A percentile compares a stretch with the other conserved stretches of the same genome.
Conservation (phyloP, 1,140 invertebrate genomes). For the Pinna nobilis region DNA sequence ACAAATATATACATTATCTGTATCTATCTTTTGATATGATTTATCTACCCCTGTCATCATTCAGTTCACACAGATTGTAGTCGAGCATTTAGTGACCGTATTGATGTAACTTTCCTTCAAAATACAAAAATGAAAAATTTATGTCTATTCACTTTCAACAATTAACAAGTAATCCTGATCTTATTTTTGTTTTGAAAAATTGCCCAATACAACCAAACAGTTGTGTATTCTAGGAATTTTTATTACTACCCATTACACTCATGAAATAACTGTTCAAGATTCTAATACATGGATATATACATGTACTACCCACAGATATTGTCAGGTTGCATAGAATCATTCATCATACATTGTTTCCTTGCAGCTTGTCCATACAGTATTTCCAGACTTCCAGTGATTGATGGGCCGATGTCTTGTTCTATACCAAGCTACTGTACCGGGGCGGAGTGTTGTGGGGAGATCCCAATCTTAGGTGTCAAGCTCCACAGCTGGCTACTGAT, state of each 20-base stretch:
- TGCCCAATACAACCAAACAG: background rate
- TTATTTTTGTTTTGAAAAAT: background rate
- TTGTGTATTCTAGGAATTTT: background rate
- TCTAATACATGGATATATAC: background rate
- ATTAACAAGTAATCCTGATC: background rate
- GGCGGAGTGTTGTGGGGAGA: constrained; percentile 40
- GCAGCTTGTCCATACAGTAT: constrained; percentile 17
- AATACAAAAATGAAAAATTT: background rate
- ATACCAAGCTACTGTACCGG: constrained; percentile 39
- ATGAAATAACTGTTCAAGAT: background rate
- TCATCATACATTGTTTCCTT: background rate
- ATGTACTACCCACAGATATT: no score
- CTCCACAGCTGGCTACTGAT: constrained; percentile 32
- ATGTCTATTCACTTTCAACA: background rate
- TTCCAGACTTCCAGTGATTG: background rate
- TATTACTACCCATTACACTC: background rate
- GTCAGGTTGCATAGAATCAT: background rate
- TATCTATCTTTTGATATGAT: no score
- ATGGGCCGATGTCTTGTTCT: constrained; percentile 10
- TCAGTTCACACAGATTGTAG: background rate
- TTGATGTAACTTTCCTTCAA: background rate
- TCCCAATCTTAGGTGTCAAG: constrained; percentile 16
- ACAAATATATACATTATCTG: no score
- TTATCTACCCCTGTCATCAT: background rate
- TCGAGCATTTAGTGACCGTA: background rate